Evolutionary conservation across 2,113 vertebrate species (phyloP).

Genomic region (Puffinus mauretanicus): DNA sequence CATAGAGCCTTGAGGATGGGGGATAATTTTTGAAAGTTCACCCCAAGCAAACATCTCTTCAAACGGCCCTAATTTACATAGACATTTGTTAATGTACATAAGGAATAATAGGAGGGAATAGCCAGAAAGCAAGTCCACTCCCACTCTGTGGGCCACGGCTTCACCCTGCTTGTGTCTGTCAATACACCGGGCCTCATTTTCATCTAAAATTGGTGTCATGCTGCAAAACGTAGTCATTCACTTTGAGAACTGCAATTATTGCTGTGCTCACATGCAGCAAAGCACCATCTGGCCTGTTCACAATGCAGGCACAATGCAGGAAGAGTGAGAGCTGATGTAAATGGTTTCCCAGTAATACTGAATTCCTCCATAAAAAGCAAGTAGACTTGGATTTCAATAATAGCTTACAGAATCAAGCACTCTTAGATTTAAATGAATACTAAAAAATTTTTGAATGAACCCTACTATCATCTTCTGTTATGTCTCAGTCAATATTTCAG

Average conservation of each 20-base stretch:
- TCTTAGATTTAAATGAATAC: constrained; percentile 40
- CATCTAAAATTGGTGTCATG: constrained; percentile 56
- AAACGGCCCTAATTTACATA: constrained; percentile 19
- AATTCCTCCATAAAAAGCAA: constrained; percentile 59
- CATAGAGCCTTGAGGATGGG: background rate
- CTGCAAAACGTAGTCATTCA: constrained; percentile 63
- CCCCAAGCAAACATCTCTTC: background rate
- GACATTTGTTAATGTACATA: constrained; percentile 11
- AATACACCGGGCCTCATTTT: constrained; percentile 58
- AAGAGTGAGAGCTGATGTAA: constrained; percentile 35
- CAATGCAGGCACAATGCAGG: constrained; percentile 48
- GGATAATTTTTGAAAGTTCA: background rate
- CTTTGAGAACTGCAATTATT: constrained; percentile 53
- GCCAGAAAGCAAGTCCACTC: constrained; percentile 39
- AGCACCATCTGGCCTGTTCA: constrained; percentile 52
- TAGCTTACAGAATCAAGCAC: constrained; percentile 25
- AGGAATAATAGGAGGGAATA: constrained; percentile 30
- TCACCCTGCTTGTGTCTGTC: constrained; percentile 20
- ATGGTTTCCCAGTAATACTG: constrained; percentile 19
- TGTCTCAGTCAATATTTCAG: constrained; percentile 23
- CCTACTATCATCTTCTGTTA: background rate
- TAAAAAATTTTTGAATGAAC: constrained; percentile 1
- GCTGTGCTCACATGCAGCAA: constrained; percentile 58
- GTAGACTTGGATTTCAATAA: constrained; percentile 45
- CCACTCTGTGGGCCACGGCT: constrained; percentile 18